Evolutionary conservation across 2,797 vertebrate genomes (phyloP).

Genomic region (Propithecus perrieri): DNA sequence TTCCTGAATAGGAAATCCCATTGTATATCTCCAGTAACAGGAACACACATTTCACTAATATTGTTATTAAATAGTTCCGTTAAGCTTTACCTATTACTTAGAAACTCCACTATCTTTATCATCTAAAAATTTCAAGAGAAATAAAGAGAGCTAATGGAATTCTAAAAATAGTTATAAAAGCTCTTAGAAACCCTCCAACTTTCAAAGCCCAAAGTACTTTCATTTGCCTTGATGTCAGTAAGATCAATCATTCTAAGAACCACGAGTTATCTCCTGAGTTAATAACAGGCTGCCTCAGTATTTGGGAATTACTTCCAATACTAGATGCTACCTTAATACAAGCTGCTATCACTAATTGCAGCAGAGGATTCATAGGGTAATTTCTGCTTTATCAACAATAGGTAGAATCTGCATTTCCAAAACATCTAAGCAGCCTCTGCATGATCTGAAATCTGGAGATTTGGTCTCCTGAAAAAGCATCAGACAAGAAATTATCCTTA

Average conservation of each 20-base stretch:
- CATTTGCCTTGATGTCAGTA: not conserved
- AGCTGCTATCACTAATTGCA: not conserved
- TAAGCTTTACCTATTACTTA: conserved; percentile 29
- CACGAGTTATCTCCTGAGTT: not conserved
- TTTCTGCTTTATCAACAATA: not conserved
- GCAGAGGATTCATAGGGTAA: not conserved
- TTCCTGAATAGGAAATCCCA: not conserved
- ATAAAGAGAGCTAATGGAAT: not conserved
- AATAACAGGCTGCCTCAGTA: not conserved
- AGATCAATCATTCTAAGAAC: not conserved
- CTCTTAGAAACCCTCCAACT: not conserved
- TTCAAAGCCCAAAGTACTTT: not conserved
- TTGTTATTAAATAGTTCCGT: not conserved
- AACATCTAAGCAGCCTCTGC: not conserved
- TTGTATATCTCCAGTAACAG: not conserved
- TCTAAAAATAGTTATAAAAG: not conserved
- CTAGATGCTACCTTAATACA: not conserved
- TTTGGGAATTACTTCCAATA: not conserved
- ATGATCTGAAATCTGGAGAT: not conserved
- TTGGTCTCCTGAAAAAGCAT: not conserved
- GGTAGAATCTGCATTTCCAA: not conserved
- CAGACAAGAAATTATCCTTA: not conserved
- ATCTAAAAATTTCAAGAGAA: not conserved
- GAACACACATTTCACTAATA: not conserved
- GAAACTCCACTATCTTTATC: not conserved